Percentiles rank a stretch among this genome's conserved stretches.
phyloP scores from a whole-genome alignment of 2,888 invertebrate species.

The Xanthorhoe spadicearia region DNA sequence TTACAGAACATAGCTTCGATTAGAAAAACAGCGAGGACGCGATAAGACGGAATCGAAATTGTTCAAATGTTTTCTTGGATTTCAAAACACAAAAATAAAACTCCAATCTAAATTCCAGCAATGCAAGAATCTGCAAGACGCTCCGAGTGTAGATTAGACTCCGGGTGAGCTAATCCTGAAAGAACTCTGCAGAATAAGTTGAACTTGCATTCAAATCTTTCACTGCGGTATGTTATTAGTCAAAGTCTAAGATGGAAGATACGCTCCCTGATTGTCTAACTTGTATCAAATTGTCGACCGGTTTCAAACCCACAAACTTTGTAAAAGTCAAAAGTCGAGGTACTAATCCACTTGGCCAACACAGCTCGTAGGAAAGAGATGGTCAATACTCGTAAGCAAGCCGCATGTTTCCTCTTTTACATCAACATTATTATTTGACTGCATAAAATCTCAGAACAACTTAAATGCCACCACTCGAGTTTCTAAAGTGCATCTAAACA shows the following conservation, averaged over 20 bases:
- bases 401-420: too few relatives aligned
- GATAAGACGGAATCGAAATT: slow-evolving; percentile 8
- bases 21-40: not conserved
- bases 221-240: not conserved
- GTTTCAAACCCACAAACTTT: too few relatives aligned
- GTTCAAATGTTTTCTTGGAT: slow-evolving; percentile 5
- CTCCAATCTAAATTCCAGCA: slow-evolving; percentile 21
- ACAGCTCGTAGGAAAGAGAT: too few relatives aligned
- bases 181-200: slow-evolving; percentile 17
- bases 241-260: too few relatives aligned
- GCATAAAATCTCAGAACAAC: not conserved
- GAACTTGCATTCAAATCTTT: not conserved
- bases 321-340: too few relatives aligned
- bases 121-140: slow-evolving; percentile 21
- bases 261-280: too few relatives aligned
- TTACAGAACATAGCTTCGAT: slow-evolving; percentile 11
- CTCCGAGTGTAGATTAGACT: slow-evolving; percentile 26
- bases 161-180: slow-evolving; percentile 24
- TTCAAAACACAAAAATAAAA: slow-evolving; percentile 21
- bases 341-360: too few relatives aligned
- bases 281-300: too few relatives aligned
- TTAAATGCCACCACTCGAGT: not conserved
- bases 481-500: not conserved
- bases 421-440: not conserved
- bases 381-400: too few relatives aligned